These are phyloP conservation scores for Leptonema lineaticorne DNA, from an alignment of 1,140 invertebrate species.

Conservation along the genomic window DNA sequence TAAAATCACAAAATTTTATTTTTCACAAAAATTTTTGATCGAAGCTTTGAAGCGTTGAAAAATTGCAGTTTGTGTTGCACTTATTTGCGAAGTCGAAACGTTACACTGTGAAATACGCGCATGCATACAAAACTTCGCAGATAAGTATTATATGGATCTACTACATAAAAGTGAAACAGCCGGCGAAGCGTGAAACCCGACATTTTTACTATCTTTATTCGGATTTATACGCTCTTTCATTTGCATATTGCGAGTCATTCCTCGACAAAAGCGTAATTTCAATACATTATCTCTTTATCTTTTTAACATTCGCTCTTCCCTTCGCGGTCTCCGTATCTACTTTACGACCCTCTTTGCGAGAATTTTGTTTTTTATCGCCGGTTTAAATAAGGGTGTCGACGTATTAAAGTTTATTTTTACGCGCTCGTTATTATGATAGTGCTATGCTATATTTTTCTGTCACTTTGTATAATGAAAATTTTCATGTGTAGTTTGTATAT, in stretches of 20 bases:
- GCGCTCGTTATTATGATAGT: no score
- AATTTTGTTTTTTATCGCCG: conserved; percentile 5
- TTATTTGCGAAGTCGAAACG: conserved; percentile 28
- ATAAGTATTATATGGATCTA: neutral
- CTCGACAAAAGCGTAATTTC: conserved; percentile 7
- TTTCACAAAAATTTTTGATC: no score
- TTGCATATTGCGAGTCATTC: conserved; percentile 1
- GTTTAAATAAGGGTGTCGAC: neutral
- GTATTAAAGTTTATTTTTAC: neutral
- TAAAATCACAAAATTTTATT: conserved; percentile 22
- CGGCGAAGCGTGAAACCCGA: neutral
- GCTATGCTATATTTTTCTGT: no score
- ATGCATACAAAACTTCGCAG: conserved; percentile 11
- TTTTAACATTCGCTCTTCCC: neutral
- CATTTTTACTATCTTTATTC: conserved; percentile 8
- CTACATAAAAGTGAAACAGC: neutral
- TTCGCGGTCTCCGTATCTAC: neutral
- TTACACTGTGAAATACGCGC: neutral
- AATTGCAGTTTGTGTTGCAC: conserved; percentile 20
- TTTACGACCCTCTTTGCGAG: conserved; percentile 10
- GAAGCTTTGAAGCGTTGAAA: no score
- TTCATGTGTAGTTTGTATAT: no score
- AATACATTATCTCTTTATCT: conserved; percentile 9
- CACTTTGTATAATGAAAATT: no score
- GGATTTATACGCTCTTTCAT: conserved; percentile 15